Evolutionary conservation across 2,113 vertebrate genomes (phyloP), one percentile per base, ranked within the genome.

Genomic region (Actenoides lindsayi): DNA sequence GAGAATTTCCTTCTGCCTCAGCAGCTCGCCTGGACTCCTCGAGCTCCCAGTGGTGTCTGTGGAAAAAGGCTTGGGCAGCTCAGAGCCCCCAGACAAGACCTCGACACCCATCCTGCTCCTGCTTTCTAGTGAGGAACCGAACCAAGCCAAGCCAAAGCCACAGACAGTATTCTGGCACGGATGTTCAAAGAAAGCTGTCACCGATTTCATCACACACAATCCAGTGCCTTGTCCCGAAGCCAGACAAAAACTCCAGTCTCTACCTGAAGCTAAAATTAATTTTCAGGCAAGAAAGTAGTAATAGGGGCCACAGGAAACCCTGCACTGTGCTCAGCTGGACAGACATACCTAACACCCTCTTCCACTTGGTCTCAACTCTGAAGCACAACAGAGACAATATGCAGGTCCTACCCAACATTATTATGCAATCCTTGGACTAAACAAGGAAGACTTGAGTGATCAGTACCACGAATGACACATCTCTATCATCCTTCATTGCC

Each of bases 371-470:
- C 16, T 27, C 27, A 15, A 28, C 39, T 53, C 16, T 63, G 42
- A 31, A 41, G 48, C 7, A 28, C 51, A 59, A 50, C 28, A 31
- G 15, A 8, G 13, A 56, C 0, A 6, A 82, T 39, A 35, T 0
- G 0, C 3, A 67, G 37, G 56, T 11, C n/a, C 20, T 63, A 31
- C 9, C 31, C 44, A 42, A 23, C 2, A 2, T 5, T 13, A 57
- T 23, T 16, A 30, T 3, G 21, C 21, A 68, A 63, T 18, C 23
- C 46, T 35, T 37, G 41, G 20, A 18, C 53, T 51, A 50, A 85
- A 74, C 11, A 21, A 53, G 48, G 48, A 78, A 25, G 25, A 63
- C 14, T 27, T 13, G 24, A 81, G 51, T 13, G 54, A 69, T 6
- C 8, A 25, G 48, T 19, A 48, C 16, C 9, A 25, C 0, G 30